Evolutionary conservation across 2,797 vertebrate genomes (phyloP).

Genomic region (Notolabrus celidotus): DNA sequence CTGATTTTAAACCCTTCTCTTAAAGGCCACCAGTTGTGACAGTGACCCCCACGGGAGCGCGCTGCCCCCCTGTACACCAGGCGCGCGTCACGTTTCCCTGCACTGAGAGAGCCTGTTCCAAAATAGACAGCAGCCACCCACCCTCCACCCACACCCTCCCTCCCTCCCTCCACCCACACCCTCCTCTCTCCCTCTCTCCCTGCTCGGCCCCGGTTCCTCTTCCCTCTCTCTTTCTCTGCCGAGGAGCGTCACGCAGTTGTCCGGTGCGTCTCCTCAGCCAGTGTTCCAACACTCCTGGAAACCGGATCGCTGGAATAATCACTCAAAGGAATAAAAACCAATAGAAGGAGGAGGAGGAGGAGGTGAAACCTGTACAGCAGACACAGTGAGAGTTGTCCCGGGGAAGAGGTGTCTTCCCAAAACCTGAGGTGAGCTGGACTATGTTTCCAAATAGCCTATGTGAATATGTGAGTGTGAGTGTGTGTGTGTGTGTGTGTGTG

Average conservation of each 20-base stretch:
- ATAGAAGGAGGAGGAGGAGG: conserved; percentile 9
- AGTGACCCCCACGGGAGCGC: conserved; percentile 39
- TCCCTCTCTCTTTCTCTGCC: conserved; percentile 53
- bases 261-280: conserved; percentile 61
- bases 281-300: conserved; percentile 58
- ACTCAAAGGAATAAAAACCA: conserved; percentile 21
- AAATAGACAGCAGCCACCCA: conserved; percentile 80
- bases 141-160: conserved; percentile 25
- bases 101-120: conserved; percentile 74
- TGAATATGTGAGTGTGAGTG: conserved; percentile 39
- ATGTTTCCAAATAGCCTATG: not conserved
- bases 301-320: conserved; percentile 53
- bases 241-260: conserved; percentile 68
- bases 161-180: conserved; percentile 20
- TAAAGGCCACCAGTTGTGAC: conserved; percentile 12
- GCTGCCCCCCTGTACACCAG: conserved; percentile 37
- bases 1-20: not conserved
- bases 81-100: conserved; percentile 67
- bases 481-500: conserved; percentile 44
- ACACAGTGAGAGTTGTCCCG: conserved; percentile 42
- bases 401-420: conserved; percentile 71
- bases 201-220: not conserved
- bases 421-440: conserved; percentile 75
- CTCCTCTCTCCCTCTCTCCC: conserved; percentile 30
- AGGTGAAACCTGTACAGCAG: not conserved